Percentiles rank a stretch among this genome's conserved stretches.
Evolutionary conservation across 2,113 vertebrate genomes (phyloP).

Genomic region (Eulemur rufifrons): DNA sequence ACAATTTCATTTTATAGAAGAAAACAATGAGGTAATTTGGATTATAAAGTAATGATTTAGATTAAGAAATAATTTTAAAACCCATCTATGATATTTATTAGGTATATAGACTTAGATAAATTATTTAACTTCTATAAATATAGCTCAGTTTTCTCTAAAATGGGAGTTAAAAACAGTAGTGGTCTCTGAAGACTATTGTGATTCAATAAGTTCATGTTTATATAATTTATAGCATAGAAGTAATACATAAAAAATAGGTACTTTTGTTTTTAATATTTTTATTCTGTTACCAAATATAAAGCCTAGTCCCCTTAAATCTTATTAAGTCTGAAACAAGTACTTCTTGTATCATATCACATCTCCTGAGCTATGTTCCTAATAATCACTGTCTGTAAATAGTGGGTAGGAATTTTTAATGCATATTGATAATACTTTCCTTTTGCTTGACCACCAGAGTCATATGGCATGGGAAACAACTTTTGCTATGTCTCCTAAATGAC

Average conservation of each 20-base stretch:
- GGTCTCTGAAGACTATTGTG: background rate
- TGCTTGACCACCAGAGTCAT: background rate
- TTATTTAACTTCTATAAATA: background rate
- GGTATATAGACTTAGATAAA: background rate
- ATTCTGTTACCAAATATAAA: background rate
- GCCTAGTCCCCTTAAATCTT: background rate
- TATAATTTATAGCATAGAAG: background rate
- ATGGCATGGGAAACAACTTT: background rate
- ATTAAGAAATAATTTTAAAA: background rate
- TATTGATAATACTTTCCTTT: background rate
- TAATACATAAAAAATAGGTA: background rate
- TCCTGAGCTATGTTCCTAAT: background rate
- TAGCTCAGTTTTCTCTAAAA: background rate
- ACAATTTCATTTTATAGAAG: background rate
- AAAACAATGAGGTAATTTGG: background rate
- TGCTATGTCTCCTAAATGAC: background rate
- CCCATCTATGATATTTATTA: background rate
- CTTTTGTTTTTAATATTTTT: background rate
- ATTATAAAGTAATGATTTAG: background rate
- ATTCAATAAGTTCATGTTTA: background rate
- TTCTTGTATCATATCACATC: background rate
- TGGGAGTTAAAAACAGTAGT: background rate
- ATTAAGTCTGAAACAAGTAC: background rate
- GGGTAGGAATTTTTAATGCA: background rate
- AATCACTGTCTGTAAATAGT: background rate